phyloP scores from a whole-genome alignment of 2,797 vertebrate genomes.

The Molossus molossus region DNA sequence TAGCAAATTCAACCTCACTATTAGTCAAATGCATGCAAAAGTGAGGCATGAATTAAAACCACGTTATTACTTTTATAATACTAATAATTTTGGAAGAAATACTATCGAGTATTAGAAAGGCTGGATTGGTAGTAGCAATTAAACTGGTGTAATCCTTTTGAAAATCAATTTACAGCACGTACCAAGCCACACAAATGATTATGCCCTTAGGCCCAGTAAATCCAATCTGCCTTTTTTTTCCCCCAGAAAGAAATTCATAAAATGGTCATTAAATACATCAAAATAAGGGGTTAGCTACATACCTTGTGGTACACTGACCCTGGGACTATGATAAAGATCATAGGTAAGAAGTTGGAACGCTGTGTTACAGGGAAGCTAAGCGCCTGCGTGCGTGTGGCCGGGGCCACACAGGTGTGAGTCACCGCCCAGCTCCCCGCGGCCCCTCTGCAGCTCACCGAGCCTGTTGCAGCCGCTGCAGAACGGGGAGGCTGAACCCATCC shows the following conservation, averaged over 20 bases:
- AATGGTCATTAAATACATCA: background rate
- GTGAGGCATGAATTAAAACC: background rate
- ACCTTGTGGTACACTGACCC: background rate
- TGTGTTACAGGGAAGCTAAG: background rate
- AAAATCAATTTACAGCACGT: background rate
- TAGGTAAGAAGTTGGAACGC: background rate
- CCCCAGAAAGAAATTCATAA: background rate
- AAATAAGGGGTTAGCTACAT: background rate
- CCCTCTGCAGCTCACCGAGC: background rate
- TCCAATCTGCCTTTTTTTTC: background rate
- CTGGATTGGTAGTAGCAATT: background rate
- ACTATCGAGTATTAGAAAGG: background rate
- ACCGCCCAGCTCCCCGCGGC: background rate
- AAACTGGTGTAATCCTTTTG: background rate
- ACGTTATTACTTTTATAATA: background rate
- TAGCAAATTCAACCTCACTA: background rate
- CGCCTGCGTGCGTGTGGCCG: background rate
- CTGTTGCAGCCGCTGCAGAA: background rate
- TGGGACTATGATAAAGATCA: background rate
- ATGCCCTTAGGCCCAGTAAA: background rate
- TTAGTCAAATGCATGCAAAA: background rate
- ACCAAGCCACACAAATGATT: background rate
- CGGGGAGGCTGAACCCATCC: background rate
- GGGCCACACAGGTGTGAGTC: background rate
- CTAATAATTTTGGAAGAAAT: background rate